Percentiles rank a stretch among this genome's conserved stretches.
Conservation (phyloP, 2,888 invertebrate genomes). For the Acanthosepion pharaonis region DNA sequence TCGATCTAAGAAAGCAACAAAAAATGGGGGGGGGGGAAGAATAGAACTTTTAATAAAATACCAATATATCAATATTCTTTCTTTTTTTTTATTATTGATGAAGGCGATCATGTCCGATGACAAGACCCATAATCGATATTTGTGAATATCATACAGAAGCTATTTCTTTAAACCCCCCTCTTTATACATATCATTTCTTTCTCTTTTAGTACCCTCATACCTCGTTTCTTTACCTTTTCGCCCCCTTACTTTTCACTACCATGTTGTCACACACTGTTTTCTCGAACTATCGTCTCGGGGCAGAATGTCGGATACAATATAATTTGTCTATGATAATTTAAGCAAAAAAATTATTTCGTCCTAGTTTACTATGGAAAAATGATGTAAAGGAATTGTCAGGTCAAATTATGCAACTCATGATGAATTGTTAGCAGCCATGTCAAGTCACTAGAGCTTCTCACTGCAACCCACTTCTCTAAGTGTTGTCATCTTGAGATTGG, state of each 20-base stretch:
- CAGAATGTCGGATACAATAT: no score
- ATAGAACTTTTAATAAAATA: no score
- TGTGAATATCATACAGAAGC: no score
- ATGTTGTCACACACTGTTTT: no score
- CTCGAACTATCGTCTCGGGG: no score
- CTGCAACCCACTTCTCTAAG: background rate
- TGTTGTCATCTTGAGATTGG: background rate
- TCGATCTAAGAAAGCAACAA: no score
- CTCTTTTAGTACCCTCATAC: background rate
- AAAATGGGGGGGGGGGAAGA: rapidly evolving
- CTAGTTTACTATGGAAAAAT: background rate
- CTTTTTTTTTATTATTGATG: no score
- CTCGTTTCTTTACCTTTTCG: background rate
- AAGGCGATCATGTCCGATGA: no score
- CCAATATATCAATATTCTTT: no score
- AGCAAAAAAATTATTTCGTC: no score
- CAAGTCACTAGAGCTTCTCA: background rate
- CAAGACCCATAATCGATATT: no score
- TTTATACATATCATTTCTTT: background rate
- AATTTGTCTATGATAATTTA: no score
- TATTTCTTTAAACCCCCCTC: background rate
- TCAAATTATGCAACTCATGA: background rate
- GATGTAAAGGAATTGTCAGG: background rate
- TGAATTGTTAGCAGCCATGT: background rate
- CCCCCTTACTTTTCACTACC: background rate